Percentiles rank a stretch among this genome's conserved stretches.
Conservation (phyloP, 1,140 invertebrate species). For the Callitettix versicolor region DNA sequence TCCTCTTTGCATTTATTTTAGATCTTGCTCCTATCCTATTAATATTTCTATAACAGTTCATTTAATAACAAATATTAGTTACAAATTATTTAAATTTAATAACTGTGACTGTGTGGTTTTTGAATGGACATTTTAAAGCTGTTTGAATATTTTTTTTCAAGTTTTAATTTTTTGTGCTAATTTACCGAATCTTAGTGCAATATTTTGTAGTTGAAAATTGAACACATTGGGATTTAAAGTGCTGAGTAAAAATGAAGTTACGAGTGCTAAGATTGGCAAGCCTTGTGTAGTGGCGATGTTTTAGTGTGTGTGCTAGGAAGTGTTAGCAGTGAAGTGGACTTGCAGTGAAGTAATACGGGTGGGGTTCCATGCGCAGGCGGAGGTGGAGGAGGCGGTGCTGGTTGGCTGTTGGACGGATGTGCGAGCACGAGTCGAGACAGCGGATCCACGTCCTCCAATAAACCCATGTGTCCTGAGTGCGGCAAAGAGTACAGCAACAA, state of each 20-base stretch:
- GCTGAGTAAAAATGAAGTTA: not conserved
- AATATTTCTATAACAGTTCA: too few species aligned
- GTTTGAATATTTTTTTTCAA: too few species aligned
- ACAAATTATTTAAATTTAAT: too few species aligned
- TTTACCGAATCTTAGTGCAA: too few species aligned
- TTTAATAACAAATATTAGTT: too few species aligned
- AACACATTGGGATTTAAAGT: too few species aligned
- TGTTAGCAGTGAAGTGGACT: not conserved
- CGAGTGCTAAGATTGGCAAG: constrained; percentile 19
- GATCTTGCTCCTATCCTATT: too few species aligned
- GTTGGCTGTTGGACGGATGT: not conserved
- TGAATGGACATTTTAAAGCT: too few species aligned
- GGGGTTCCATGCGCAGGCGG: constrained; percentile 7
- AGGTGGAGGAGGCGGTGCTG: constrained; percentile 8
- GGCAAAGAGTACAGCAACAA: constrained; percentile 53
- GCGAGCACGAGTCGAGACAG: constrained; percentile 27
- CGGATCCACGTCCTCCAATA: constrained; percentile 27
- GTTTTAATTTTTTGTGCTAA: too few species aligned
- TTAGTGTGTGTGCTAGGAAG: constrained; percentile 14
- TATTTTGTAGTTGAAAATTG: too few species aligned
- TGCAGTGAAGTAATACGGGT: not conserved
- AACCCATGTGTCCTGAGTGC: constrained; percentile 54
- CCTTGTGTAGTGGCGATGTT: constrained; percentile 16
- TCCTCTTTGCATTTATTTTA: too few species aligned
- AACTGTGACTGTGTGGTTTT: too few species aligned